Conservation (phyloP, 1,140 invertebrate species). For the Littorina saxatilis region DNA sequence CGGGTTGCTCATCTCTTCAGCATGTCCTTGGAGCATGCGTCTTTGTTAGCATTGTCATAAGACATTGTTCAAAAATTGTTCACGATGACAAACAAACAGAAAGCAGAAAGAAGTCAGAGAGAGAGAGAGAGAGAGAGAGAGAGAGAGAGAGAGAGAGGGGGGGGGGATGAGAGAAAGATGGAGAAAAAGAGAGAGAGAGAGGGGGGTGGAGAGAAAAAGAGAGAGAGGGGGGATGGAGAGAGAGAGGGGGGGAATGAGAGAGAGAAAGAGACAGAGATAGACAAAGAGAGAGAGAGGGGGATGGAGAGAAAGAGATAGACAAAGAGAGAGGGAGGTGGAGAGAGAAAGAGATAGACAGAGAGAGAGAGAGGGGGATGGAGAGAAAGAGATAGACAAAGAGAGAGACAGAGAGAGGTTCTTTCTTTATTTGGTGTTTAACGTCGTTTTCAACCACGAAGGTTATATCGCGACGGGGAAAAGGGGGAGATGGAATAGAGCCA, state of each 20-base stretch:
- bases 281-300: background rate
- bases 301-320: background rate
- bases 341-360: background rate
- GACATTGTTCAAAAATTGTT: too few species aligned
- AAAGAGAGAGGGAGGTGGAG: background rate
- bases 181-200: background rate
- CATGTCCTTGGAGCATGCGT: too few species aligned
- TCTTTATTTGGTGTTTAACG: too few species aligned
- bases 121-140: too few species aligned
- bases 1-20: too few species aligned
- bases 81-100: too few species aligned
- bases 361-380: background rate
- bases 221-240: background rate
- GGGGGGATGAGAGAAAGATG: conserved; percentile 3
- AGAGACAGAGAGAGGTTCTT: too few species aligned
- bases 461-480: too few species aligned
- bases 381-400: background rate
- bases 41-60: too few species aligned
- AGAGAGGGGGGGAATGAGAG: background rate
- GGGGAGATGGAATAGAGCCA: too few species aligned
- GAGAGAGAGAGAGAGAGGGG: background rate
- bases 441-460: too few species aligned
- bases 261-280: background rate
- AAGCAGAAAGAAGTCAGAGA: too few species aligned
- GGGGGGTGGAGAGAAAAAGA: background rate